These are phyloP conservation scores for Epizoanthus rinbou DNA, from an alignment of 92 coral and sea anemone species.

Conservation along the genomic window DNA sequence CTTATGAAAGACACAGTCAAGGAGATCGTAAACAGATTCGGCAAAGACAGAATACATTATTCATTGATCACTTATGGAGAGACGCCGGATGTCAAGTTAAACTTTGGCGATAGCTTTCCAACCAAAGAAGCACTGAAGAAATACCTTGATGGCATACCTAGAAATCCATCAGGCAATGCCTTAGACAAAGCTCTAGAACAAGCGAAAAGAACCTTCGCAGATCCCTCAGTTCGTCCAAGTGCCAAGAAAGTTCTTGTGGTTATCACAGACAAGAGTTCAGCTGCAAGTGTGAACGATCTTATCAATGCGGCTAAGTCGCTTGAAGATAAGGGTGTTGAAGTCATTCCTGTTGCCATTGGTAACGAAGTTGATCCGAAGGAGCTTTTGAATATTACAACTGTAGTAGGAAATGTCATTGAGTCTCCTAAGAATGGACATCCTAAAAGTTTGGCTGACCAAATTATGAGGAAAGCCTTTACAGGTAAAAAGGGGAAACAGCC, in stretches of 20 bases:
- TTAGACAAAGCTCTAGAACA: conserved; percentile 66
- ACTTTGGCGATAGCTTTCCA: conserved; percentile 60
- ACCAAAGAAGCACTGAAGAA: conserved; percentile 53
- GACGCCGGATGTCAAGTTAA: conserved; percentile 48
- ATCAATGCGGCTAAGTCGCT: conserved; percentile 50
- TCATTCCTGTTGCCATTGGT: conserved; percentile 88
- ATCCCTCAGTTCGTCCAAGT: conserved; percentile 56
- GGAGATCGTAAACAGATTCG: conserved; percentile 65
- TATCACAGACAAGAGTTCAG: conserved; percentile 77
- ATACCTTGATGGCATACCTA: conserved; percentile 43
- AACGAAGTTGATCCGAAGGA: conserved; percentile 67
- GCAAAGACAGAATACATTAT: conserved; percentile 73
- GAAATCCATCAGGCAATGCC: conserved; percentile 56
- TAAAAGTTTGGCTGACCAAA: conserved; percentile 27
- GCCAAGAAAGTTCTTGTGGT: conserved; percentile 83
- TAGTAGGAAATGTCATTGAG: conserved; percentile 28
- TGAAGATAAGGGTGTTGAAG: conserved; percentile 70
- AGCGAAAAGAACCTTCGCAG: conserved; percentile 69
- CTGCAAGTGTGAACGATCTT: conserved; percentile 55
- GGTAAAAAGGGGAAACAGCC: no score
- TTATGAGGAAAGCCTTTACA: conserved; percentile 47
- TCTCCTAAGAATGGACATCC: conserved; percentile 9
- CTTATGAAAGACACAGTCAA: conserved; percentile 78
- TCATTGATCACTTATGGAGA: conserved; percentile 73
- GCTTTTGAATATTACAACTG: conserved; percentile 55